Percentiles rank a stretch among this genome's conserved stretches.
Conservation (phyloP, 2,888 invertebrate genomes). For the Frankliniella intonsa region DNA sequence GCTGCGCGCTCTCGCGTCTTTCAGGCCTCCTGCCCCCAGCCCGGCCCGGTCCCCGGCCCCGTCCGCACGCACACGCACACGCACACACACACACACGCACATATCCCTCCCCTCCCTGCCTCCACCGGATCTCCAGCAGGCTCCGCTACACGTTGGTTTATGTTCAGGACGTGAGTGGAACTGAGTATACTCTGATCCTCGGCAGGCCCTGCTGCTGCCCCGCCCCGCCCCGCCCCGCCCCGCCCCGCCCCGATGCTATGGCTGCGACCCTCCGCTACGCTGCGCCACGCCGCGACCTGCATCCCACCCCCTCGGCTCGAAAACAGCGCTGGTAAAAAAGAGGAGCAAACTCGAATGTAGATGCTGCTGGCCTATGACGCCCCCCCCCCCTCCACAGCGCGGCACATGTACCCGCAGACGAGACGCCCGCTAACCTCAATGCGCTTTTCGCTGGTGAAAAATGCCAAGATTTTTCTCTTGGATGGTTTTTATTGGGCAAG, state of each 20-base stretch:
- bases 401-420: no score
- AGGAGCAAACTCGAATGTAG: no score
- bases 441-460: no score
- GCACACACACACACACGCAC: background rate
- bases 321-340: background rate
- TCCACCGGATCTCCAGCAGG: background rate
- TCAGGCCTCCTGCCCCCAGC: no score
- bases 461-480: background rate
- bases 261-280: background rate
- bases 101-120: background rate
- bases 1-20: no score
- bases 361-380: no score
- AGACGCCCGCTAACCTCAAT: no score
- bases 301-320: background rate
- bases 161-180: slow-evolving; percentile 24
- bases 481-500: background rate
- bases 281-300: background rate
- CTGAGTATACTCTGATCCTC: slow-evolving; percentile 16
- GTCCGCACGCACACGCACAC: background rate
- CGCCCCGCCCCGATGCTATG: no score
- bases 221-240: background rate
- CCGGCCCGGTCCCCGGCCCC: background rate
- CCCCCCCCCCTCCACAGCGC: background rate
- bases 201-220: background rate
- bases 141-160: slow-evolving; percentile 20